These are phyloP conservation scores for Paratrypauchen microcephalus DNA, from an alignment of 2,797 vertebrate genomes.

Conservation along the genomic window DNA sequence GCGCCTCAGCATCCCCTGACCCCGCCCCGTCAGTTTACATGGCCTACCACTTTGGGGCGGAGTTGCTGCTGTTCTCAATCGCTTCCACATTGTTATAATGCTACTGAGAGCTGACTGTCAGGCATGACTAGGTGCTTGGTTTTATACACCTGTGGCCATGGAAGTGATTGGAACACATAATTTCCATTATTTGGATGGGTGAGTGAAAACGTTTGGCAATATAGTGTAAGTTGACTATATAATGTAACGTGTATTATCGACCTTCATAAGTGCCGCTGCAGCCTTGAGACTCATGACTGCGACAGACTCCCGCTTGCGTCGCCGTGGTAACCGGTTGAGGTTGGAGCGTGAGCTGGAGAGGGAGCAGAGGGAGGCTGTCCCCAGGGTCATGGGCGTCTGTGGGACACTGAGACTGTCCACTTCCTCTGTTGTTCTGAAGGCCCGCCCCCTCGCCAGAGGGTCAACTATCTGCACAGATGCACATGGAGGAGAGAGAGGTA, in stretches of 20 bases:
- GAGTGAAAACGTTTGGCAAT: too few relatives aligned
- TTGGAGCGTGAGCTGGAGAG: slow-evolving; percentile 95
- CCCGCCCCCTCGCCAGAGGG: slow-evolving; percentile 91
- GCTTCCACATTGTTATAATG: too few relatives aligned
- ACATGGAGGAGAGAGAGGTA: neutral
- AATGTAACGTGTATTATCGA: slow-evolving; percentile 39
- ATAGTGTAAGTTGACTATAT: neutral
- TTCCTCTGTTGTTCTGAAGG: slow-evolving; percentile 91
- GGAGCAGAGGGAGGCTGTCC: slow-evolving; percentile 91
- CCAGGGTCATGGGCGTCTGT: slow-evolving; percentile 86
- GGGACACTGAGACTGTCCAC: slow-evolving; percentile 81
- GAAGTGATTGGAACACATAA: too few relatives aligned
- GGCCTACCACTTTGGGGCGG: too few relatives aligned
- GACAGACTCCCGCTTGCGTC: slow-evolving; percentile 92
- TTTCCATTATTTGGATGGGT: too few relatives aligned
- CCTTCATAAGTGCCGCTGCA: slow-evolving; percentile 91
- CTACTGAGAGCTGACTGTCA: too few relatives aligned
- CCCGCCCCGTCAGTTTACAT: too few relatives aligned
- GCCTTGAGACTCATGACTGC: slow-evolving; percentile 96
- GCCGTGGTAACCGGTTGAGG: slow-evolving; percentile 85
- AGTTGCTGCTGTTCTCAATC: too few relatives aligned
- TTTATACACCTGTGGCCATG: too few relatives aligned
- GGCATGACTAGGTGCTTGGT: too few relatives aligned
- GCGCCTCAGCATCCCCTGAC: too few relatives aligned
- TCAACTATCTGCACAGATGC: slow-evolving; percentile 85